A percentile compares a stretch with the other conserved stretches of the same genome.
phyloP scores from a whole-genome alignment of 1,140 invertebrate species.

The Coelopa frigida region DNA sequence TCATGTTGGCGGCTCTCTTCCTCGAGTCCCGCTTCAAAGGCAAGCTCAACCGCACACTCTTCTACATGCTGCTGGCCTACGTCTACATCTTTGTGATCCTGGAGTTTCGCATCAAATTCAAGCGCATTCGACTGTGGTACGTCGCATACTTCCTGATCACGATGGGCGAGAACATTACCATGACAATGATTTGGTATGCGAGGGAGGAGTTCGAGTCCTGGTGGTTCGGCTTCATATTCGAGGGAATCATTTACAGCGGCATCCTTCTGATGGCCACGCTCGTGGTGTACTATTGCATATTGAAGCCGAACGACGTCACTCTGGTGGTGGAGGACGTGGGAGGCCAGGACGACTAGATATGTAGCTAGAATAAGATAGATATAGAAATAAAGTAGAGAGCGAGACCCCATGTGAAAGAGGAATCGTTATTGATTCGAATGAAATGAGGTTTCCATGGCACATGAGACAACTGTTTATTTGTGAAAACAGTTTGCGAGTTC shows the following conservation, averaged over 20 bases:
- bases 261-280: constrained; percentile 48
- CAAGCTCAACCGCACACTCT: constrained; percentile 47
- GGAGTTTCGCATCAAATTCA: constrained; percentile 68
- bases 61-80: constrained; percentile 59
- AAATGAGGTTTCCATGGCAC: no score
- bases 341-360: no score
- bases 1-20: constrained; percentile 54
- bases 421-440: no score
- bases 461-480: no score
- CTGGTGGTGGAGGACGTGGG: constrained; percentile 36
- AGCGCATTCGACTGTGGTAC: constrained; percentile 58
- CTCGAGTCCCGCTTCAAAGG: constrained; percentile 52
- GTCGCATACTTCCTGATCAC: constrained; percentile 57
- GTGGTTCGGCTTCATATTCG: constrained; percentile 53
- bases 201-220: constrained; percentile 52
- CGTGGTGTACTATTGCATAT: constrained; percentile 49
- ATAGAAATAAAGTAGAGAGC: no score
- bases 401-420: no score
- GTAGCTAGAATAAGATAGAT: no score
- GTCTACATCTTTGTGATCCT: constrained; percentile 66
- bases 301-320: constrained; percentile 50
- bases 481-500: no score
- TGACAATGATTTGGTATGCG: constrained; percentile 59
- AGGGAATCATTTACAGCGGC: constrained; percentile 47
- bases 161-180: constrained; percentile 55